A percentile compares a stretch with the other conserved stretches of the same genome.
Evolutionary conservation across 2,113 vertebrate genomes (phyloP).

Genomic region (Misgurnus anguillicaudatus): DNA sequence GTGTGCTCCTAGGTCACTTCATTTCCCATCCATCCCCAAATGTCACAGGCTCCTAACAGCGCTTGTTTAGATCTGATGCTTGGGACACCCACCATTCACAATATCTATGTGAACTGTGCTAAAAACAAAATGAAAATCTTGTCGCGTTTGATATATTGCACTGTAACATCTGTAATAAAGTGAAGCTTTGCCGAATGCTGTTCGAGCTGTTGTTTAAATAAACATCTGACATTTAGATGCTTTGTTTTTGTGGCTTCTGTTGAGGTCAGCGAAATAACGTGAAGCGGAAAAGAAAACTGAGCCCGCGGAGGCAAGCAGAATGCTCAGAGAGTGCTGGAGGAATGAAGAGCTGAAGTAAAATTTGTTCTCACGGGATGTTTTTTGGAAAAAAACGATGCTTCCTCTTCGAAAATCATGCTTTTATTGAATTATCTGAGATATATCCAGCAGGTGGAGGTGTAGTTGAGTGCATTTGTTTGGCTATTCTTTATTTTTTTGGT

Average conservation of each 20-base stretch:
- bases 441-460: too few relatives aligned
- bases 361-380: not conserved
- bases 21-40: conserved; percentile 11
- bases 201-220: conserved; percentile 20
- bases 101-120: not conserved
- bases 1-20: conserved; percentile 28
- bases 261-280: conserved; percentile 4
- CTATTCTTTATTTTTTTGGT: conserved; percentile 52
- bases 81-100: not conserved
- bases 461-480: not conserved
- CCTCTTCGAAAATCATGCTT: too few relatives aligned
- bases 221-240: conserved; percentile 28
- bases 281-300: not conserved
- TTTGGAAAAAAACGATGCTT: not conserved
- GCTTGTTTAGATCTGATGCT: conserved; percentile 5
- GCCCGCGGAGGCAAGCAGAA: not conserved
- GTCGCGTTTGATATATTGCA: not conserved
- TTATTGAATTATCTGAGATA: too few relatives aligned
- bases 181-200: not conserved
- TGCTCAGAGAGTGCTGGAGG: not conserved
- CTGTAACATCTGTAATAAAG: conserved; percentile 35
- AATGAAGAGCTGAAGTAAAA: not conserved
- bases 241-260: conserved; percentile 15
- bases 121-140: conserved; percentile 15
- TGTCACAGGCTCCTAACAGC: not conserved